Base-by-base conservation (phyloP, 2,113 vertebrate species). In the Turnix velox region DNA sequence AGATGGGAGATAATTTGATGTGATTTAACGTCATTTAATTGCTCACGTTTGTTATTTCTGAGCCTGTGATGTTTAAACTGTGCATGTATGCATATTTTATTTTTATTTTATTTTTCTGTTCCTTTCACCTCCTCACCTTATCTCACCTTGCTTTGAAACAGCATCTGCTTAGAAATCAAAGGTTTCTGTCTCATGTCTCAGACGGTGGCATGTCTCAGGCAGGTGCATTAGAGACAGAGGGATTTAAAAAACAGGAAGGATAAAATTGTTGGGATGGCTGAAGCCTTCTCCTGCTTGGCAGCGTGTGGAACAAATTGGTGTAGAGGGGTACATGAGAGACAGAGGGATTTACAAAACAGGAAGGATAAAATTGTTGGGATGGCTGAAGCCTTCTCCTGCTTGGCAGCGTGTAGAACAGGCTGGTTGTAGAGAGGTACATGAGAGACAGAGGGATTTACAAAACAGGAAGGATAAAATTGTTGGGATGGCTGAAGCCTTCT, bases 161-260 rank as follows among this genome's bases (percentile, higher is more conserved):
- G 57, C 62, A 89, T 55, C 63, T 80, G 27, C 59, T 95, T 92
- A 84, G 68, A 94, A 88, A 92, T 52, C 65, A 77, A 92, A 72
- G 66, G 13, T 11, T 81, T 95, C 83, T 86, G 59, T 84, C 67
- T 83, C 62, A 57, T 45, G 35, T 85, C 78, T 94, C 35, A 82
- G 66, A 71, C 0, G 2, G 30, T 69, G 59, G 42, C 18, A 23
- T 45, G 43, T 49, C 67, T 52, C 69, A 62, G 45, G 46, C 61
- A 30, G 28, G 59, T 30, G 42, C 49, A 3, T n/a, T 33, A 55
- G 58, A 72, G 48, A 74, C 16, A 65, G 73, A 55, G 18, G 28
- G 24, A 20, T 86, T 83, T 92, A 76, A 37, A 90, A 89, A 88
- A 80, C 9, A 55, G 40, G 54, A 75, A 87, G 74, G 40, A 69